phyloP scores from a whole-genome alignment of 2,113 vertebrate species.

The Cyrtonyx montezumae region DNA sequence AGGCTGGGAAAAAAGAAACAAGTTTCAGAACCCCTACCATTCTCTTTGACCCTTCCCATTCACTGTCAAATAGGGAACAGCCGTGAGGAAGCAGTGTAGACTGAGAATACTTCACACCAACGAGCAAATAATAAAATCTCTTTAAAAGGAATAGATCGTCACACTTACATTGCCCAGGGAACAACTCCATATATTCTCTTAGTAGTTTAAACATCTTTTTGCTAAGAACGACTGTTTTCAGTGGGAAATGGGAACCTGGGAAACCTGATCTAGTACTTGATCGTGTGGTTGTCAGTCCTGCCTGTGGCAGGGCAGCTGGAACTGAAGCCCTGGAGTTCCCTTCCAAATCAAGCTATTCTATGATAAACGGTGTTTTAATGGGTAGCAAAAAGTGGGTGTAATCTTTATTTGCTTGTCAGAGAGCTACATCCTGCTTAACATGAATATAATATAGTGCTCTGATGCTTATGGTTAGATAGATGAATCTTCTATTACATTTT shows the following conservation, averaged over 20 bases:
- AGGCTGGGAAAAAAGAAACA: background rate
- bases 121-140: background rate
- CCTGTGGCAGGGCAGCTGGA: too few relatives aligned
- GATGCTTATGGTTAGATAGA: background rate
- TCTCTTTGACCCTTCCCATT: background rate
- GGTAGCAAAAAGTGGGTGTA: background rate
- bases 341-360: too few relatives aligned
- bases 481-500: background rate
- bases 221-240: background rate
- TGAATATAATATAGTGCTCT: background rate
- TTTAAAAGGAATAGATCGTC: background rate
- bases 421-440: background rate
- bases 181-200: background rate
- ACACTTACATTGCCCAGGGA: background rate
- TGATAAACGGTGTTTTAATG: background rate
- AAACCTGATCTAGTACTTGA: too few relatives aligned
- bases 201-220: background rate
- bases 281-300: too few relatives aligned
- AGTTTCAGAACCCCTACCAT: background rate
- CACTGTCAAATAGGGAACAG: background rate
- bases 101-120: background rate
- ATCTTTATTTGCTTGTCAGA: conserved; percentile 2
- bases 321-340: too few relatives aligned
- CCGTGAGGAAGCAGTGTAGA: background rate
- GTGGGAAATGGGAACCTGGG: background rate